These are phyloP conservation scores for Lepisosteus osseus DNA, from an alignment of 2,113 vertebrate genomes.

Conservation along the genomic window DNA sequence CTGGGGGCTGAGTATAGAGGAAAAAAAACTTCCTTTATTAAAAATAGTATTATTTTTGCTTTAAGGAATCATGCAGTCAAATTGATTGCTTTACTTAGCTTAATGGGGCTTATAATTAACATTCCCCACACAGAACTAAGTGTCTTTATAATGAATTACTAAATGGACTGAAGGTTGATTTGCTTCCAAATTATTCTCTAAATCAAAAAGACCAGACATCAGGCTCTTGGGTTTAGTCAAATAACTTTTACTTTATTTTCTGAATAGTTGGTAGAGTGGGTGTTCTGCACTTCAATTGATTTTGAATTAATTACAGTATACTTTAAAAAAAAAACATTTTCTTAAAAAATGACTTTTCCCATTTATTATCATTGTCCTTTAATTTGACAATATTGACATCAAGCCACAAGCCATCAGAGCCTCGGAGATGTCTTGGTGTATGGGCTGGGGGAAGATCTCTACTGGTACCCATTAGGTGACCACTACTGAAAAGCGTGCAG, in stretches of 20 bases:
- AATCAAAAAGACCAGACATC: neutral
- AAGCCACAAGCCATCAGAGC: no score
- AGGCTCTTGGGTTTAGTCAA: neutral
- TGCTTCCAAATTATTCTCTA: neutral
- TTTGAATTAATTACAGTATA: neutral
- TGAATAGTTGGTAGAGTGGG: no score
- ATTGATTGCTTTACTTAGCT: slow-evolving; percentile 12
- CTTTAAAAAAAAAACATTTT: no score
- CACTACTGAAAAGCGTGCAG: no score
- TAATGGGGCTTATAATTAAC: slow-evolving; percentile 17
- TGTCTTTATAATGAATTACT: slow-evolving; percentile 11
- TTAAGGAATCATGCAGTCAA: neutral
- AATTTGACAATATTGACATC: neutral
- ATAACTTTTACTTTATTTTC: neutral
- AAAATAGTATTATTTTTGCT: neutral
- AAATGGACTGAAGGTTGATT: neutral
- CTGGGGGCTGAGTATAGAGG: no score
- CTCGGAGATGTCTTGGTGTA: no score
- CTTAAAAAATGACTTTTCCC: no score
- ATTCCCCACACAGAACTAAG: slow-evolving; percentile 10
- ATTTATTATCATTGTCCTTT: neutral
- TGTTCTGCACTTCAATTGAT: no score
- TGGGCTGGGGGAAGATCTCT: neutral
- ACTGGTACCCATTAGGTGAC: no score
- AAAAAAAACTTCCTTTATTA: no score